Conservation (phyloP, 2,888 invertebrate species). For the Drosophila picticornis region DNA sequence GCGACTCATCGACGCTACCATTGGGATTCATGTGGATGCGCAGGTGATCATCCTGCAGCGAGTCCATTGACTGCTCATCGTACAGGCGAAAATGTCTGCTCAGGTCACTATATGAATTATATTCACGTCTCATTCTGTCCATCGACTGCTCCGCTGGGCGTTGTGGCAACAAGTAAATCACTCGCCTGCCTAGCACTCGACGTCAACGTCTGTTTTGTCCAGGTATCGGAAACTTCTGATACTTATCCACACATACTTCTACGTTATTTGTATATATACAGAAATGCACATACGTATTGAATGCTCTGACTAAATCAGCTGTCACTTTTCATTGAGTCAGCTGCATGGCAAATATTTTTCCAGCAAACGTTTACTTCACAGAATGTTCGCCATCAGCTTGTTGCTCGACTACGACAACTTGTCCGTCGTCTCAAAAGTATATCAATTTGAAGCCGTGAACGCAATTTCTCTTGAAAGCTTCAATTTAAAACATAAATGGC, state of each 20-base stretch:
- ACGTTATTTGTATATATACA: background rate
- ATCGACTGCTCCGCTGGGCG: constrained; percentile 51
- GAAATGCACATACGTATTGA: background rate
- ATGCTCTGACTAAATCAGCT: constrained; percentile 45
- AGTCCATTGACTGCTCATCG: constrained; percentile 65
- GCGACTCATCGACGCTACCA: constrained; percentile 51
- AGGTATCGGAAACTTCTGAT: constrained; percentile 36
- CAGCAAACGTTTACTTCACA: constrained; percentile 33
- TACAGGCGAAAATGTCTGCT: constrained; percentile 54
- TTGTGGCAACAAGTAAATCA: constrained; percentile 39
- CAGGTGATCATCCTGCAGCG: constrained; percentile 56
- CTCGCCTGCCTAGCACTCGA: constrained; percentile 12
- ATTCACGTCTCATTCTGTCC: constrained; percentile 55
- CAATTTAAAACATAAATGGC: background rate
- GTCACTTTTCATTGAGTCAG: constrained; percentile 52
- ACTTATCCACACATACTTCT: constrained; percentile 4
- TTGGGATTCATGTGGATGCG: constrained; percentile 66
- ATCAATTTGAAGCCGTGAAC: background rate
- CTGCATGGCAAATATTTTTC: constrained; percentile 31
- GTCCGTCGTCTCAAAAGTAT: constrained; percentile 1
- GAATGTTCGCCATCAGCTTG: constrained; percentile 27
- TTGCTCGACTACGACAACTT: constrained; percentile 1
- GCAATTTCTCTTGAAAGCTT: background rate
- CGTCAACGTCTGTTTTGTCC: constrained; percentile 35
- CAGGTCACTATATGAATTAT: constrained; percentile 64